phyloP scores from a whole-genome alignment of 2,888 invertebrate species.

The Aleiodes alternator region DNA sequence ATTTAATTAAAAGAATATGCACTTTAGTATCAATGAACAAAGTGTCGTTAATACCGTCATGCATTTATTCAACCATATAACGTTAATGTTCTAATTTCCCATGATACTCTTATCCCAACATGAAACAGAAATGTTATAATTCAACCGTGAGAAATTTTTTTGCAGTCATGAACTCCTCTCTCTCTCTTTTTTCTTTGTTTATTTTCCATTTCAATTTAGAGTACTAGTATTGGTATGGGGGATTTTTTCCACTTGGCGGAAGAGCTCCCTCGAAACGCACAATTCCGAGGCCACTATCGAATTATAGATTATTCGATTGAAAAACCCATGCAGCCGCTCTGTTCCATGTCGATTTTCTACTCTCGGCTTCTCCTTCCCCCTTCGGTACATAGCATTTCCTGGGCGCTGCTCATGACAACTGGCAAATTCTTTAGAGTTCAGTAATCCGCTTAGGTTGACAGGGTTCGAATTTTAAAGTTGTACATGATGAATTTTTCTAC shows the following conservation, averaged over 20 bases:
- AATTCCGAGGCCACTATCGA: conserved; percentile 51
- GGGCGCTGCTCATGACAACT: conserved; percentile 7
- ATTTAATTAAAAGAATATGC: too few species aligned
- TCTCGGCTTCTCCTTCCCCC: neutral
- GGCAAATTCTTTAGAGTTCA: conserved; percentile 36
- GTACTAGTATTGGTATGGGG: too few species aligned
- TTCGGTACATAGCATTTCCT: neutral
- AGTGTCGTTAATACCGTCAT: too few species aligned
- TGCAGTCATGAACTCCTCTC: too few species aligned
- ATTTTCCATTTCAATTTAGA: conserved; percentile 8
- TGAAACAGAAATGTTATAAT: too few species aligned
- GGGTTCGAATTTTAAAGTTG: conserved; percentile 1
- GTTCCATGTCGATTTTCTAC: conserved; percentile 9
- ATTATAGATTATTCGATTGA: conserved; percentile 57
- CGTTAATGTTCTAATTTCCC: too few species aligned
- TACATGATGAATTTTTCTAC: neutral
- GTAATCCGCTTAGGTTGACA: conserved; percentile 45
- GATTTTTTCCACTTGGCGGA: neutral
- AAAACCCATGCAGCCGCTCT: conserved; percentile 41
- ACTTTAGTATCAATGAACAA: too few species aligned
- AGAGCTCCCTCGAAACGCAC: conserved; percentile 38
- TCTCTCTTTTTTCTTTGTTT: neutral
- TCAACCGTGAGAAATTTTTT: too few species aligned
- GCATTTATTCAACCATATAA: too few species aligned
- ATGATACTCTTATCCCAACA: too few species aligned